Conservation (phyloP, 2,113 vertebrate genomes). For the Odocoileus hemionus region DNA sequence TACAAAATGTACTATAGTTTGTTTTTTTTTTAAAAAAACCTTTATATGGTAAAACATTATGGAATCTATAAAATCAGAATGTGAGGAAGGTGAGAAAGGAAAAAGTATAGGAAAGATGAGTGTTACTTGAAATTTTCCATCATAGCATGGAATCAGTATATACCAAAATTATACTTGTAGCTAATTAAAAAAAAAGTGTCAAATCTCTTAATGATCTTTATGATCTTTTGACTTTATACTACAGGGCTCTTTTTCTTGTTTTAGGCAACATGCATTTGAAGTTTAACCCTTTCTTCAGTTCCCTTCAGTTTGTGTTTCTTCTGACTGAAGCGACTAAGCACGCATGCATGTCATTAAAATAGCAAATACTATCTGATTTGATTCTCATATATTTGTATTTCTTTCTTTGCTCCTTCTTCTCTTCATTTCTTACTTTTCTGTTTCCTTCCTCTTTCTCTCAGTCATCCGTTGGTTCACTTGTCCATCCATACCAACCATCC, state of each 20-base stretch:
- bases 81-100: background rate
- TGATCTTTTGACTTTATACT: background rate
- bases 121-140: background rate
- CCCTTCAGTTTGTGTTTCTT: background rate
- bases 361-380: background rate
- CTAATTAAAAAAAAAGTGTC: background rate
- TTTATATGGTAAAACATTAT: background rate
- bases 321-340: background rate
- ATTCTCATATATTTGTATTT: background rate
- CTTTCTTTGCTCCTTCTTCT: background rate
- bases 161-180: background rate
- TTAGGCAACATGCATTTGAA: conserved; percentile 8
- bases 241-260: background rate
- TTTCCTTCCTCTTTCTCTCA: background rate
- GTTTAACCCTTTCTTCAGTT: background rate
- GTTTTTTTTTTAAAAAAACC: background rate
- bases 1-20: background rate
- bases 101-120: background rate
- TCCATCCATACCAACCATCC: background rate
- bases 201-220: background rate
- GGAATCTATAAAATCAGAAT: conserved; percentile 6
- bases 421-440: background rate
- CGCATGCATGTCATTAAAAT: background rate
- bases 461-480: background rate
- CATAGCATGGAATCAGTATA: background rate